Conservation (phyloP, 2,113 vertebrate species). For the Antechinus stuartii region DNA sequence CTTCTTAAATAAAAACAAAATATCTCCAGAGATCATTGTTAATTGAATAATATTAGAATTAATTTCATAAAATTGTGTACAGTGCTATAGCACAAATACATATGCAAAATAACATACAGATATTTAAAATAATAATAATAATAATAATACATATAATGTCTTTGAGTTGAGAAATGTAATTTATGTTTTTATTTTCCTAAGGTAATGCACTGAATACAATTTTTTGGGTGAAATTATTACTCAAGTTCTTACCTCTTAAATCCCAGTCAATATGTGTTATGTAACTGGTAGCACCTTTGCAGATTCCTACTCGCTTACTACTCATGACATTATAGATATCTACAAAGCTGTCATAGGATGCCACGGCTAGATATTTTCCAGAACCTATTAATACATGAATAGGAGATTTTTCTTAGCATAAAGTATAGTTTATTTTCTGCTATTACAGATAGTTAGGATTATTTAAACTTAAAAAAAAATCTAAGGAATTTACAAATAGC, state of each 20-base stretch:
- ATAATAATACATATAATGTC: neutral
- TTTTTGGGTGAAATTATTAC: neutral
- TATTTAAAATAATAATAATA: constrained; percentile 25
- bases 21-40: neutral
- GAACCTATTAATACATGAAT: constrained; percentile 85
- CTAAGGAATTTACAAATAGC: neutral
- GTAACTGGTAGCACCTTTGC: constrained; percentile 95
- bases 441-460: constrained; percentile 19
- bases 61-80: neutral
- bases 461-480: constrained; percentile 32
- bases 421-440: constrained; percentile 29
- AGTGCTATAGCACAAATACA: neutral
- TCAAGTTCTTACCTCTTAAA: constrained; percentile 88
- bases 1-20: constrained; percentile 43
- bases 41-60: neutral
- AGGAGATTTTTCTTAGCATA: neutral
- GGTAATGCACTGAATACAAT: neutral
- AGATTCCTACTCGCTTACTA: constrained; percentile 97
- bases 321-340: constrained; percentile 98
- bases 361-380: constrained; percentile 97
- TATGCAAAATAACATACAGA: neutral
- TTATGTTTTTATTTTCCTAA: neutral
- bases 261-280: constrained; percentile 99
- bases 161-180: constrained; percentile 17
- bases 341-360: constrained; percentile 95